Evolutionary conservation across 2,113 vertebrate species (phyloP), one percentile per base, ranked within the genome.

Genomic region (Catagonus wagneri): DNA sequence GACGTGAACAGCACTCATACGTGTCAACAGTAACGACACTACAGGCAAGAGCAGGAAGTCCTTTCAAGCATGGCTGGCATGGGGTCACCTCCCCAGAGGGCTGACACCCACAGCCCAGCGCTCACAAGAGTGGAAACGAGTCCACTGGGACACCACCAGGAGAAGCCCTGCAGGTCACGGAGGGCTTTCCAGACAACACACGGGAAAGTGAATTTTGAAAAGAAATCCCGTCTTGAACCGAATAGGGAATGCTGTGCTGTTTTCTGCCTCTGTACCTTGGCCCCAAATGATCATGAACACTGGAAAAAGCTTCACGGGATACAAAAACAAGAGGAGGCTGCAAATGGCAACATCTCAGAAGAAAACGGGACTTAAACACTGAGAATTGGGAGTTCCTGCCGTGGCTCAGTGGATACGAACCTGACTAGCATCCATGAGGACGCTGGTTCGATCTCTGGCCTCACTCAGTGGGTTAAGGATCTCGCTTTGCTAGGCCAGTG

Each of bases 211-310:
- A 72, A 16, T 60, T 96, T 65, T 66, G 88, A 74, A 79, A 86
- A 88, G 68, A 78, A 93, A 80, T 36, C 44, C 68, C 76, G 56
- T 29, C 72, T n/a, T 83, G 56, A 96, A 72, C 61, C 65, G 39
- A 80, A 39, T 50, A 32, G 20, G 23, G 10, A n/a, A 23, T 44
- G 0, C 56, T 34, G 16, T 25, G n/a, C 71, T 91, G 4, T 92
- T 72, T 61, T 90, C 36, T 71, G 36, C 56, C 52, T 54, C 36
- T 15, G 27, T 50, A 65, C 61, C 32, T 94, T 52, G 84, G 44
- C 44, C 10, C 65, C 74, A 90, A 71, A 63, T 29, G 3, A 54
- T 52, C 74, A 92, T 3, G 58, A 76, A 85, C 25, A 80, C 63
- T 1, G 23, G 25, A 19, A 79, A 83, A 92, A 23, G 44, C 68